Evolutionary conservation across 2,888 invertebrate species (phyloP), one percentile per base, ranked within the genome.

Genomic region (Lymantria dispar): DNA sequence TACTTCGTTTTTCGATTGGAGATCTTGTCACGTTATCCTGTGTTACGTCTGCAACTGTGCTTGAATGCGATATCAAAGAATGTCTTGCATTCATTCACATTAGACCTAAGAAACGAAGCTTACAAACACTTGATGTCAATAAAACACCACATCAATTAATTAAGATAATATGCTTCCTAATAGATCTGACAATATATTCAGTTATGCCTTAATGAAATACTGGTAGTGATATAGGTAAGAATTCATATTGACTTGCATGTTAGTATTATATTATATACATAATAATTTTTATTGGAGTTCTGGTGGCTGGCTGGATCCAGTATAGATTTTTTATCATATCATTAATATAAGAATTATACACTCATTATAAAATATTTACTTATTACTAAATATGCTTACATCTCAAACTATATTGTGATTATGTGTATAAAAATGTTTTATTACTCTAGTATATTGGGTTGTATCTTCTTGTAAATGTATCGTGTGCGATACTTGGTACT

Each of bases 301-400:
- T 70, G 75, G 71, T 69, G 67, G 73, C 83, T 86, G 87, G 85
- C 83, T 81, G 85, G 83, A 74, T 64, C 85, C 84, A 85, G 84
- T 82, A 82, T 87, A 88, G 85, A 82, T 85, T 88, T 89, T 90
- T 78, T 87, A 87, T 89, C 90, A 90, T 90, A 90, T 89, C 90
- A 85, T 86, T 87, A 86, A 83, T 87, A 88, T 88, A 89, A 88
- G 83, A 78, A 58, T n/a, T 80, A 76, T 79, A 76, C 69, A 75
- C 69, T 72, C 74, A 60, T 50, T 66, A 55, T 61, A 58, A 70
- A 76, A 71, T 71, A 68, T 78, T 75, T 76, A 77, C 72, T 74
- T 72, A 70, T 63, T 46, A 65, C 42, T 48, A 22, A 57, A 57
- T 65, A 59, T 70, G 73, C 74, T 80, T 79, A 56, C 56, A 65